Percentiles rank a stretch among this genome's conserved stretches.
Conservation (phyloP, 2,888 invertebrate genomes). For the Macaria liturata region DNA sequence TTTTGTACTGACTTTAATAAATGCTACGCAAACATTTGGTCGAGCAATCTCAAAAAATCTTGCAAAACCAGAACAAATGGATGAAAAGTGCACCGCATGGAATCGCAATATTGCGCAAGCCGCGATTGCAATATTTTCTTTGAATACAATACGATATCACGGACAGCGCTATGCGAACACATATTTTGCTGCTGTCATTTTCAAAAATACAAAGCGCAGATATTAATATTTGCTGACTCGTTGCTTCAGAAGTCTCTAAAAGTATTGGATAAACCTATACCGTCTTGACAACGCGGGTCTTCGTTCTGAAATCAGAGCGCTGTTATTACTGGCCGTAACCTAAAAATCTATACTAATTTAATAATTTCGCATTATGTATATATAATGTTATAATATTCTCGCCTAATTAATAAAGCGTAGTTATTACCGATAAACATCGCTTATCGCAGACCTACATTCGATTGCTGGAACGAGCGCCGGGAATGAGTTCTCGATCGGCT, state of each 20-base stretch:
- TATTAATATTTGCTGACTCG: constrained; percentile 25
- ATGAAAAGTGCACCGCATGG: constrained; percentile 49
- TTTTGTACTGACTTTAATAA: too few species aligned
- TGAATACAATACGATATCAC: constrained; percentile 56
- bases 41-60: constrained; percentile 15
- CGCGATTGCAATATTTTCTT: constrained; percentile 60
- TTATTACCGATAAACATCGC: constrained; percentile 22
- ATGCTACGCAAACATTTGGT: constrained; percentile 30
- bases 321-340: too few species aligned
- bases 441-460: constrained; percentile 36
- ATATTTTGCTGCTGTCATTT: constrained; percentile 37
- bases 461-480: constrained; percentile 33
- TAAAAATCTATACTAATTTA: too few species aligned
- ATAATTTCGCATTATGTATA: too few species aligned
- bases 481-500: constrained; percentile 47
- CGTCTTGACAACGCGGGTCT: too few species aligned
- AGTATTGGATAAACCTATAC: too few species aligned
- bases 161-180: constrained; percentile 39
- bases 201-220: constrained; percentile 38
- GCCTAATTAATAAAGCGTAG: constrained; percentile 24
- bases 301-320: too few species aligned
- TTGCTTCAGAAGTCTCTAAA: too few species aligned
- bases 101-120: constrained; percentile 53
- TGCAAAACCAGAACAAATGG: constrained; percentile 43
- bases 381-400: too few species aligned